Conservation (phyloP, 2,113 vertebrate genomes). For the Empidonax traillii region DNA sequence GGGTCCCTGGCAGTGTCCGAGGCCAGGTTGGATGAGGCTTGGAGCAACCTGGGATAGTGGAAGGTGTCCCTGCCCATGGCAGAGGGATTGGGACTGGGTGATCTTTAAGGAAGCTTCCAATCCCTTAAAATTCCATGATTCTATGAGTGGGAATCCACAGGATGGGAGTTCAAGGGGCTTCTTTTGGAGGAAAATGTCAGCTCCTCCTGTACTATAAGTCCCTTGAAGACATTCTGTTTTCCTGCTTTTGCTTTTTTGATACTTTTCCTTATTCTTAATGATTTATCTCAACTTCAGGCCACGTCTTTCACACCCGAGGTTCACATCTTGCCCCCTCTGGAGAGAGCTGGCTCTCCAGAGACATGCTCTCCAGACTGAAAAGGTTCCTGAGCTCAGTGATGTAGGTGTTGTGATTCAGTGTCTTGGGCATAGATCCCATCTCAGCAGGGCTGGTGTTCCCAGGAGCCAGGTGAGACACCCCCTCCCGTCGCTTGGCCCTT, state of each 20-base stretch:
- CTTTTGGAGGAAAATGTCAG: fast-evolving
- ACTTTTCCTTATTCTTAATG: neutral
- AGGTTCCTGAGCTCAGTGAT: neutral
- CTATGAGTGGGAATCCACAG: neutral
- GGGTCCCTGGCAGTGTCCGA: neutral
- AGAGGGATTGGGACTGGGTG: neutral
- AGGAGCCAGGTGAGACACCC: neutral
- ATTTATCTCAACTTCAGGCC: neutral
- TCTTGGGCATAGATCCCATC: neutral
- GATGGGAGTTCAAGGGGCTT: neutral
- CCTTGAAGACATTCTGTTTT: neutral
- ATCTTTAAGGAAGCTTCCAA: neutral
- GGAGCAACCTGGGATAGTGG: neutral
- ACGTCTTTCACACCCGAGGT: neutral
- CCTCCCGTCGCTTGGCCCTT: neutral
- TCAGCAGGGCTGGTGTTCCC: neutral
- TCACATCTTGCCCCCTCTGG: neutral
- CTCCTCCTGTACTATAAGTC: neutral
- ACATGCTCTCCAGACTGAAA: neutral
- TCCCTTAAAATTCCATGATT: neutral
- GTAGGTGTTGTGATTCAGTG: neutral
- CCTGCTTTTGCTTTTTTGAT: neutral
- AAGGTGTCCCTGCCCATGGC: neutral
- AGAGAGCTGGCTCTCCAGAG: neutral
- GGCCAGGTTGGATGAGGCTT: neutral